Evolutionary conservation across 2,113 vertebrate genomes (phyloP), one percentile per base, ranked within the genome.

Genomic region (Anoplopoma fimbria): DNA sequence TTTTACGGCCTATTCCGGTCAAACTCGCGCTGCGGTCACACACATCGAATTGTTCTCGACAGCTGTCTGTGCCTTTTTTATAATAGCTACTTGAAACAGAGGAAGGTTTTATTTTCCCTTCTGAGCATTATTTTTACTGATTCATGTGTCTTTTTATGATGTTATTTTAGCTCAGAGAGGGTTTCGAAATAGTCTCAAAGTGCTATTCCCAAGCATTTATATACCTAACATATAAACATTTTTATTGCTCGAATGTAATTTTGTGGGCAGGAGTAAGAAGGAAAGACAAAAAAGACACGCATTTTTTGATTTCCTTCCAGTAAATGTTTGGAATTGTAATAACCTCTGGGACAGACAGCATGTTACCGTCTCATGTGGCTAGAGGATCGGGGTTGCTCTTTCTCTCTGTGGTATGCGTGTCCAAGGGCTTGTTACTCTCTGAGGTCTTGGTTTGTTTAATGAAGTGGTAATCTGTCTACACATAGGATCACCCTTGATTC

Each of bases 381-480:
- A 57, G 68, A 83, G 79, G 57, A 88, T 85, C 85, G 62, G 61
- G 86, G 91, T 87, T 77, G 71, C 69, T 82, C 85, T 81, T 42
- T 68, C 69, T 85, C 82, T 70, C 79, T 90, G 74, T 82, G 87
- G 87, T 90, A 90, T 93, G 91, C 42, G 38, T 73, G 84, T 90
- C 87, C 79, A 81, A 88, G 68, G 84, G 77, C 85, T 87, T 89
- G 91, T 89, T 91, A 89, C 71, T 91, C 71, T 90, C 87, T 85
- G 87, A 90, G 90, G 83, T 90, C 85, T 86, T 82, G 69, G 80
- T 85, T 93, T 91, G 84, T 94, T 92, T 92, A 93, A 94, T 91
- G 87, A 91, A 89, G 89, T 91, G 93, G 94, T 93, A 92, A 93
- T 93, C 86, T 93, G 93, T 93, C 92, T 92, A 92, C 91, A 93